Base-by-base conservation (phyloP, 2,888 invertebrate genomes). In the Sminthurides aquaticus region DNA sequence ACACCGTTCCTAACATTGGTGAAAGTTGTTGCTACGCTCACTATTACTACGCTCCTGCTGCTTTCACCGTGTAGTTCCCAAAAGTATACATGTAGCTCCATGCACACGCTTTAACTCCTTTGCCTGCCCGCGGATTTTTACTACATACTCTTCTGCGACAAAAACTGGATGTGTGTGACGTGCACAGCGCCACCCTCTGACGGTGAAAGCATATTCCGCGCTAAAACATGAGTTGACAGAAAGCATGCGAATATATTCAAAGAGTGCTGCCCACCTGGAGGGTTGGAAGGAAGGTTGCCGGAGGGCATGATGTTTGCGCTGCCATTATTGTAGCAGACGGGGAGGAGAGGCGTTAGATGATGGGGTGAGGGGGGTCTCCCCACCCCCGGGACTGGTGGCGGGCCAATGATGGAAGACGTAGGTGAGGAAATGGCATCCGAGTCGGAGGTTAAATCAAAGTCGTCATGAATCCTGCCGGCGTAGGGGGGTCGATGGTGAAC, bases 341-440 rank as follows among this genome's bases (percentile, higher is more conserved):
- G 69, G 26, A 71, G 66, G 22, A 69, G 68, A 52, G 72, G 72
- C 26, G 70, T 71, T 26, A 73, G 68, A 65, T 73, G 73, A 65
- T 74, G 74, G n/a, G 72, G 72, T 29, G 72, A 72, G 49, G 74
- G 72, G 60, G 72, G 74, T 64, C 74, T 67, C 55, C 70, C 71
- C 55, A 65, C 70, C 56, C 68, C 69, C 65, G 68, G 68, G 26
- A 69, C 60, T 29, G 74, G 74, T 43, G 74, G 73, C 54, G 73
- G 74, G 58, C 74, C 74, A 68, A 74, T 71, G 65, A 71, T 74
- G 70, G 72, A 71, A 66, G 73, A 72, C 64, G 70, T 70, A 65
- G 73, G 73, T 61, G 73, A 72, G 60, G 72, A 71, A 54, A 71
- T 70, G 57, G 68, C 73, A 73, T 73, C 73, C 68, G 74, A 74